Percentiles rank a stretch among this genome's conserved stretches.
phyloP scores from a whole-genome alignment of 2,113 vertebrate genomes.

The Scomber colias region DNA sequence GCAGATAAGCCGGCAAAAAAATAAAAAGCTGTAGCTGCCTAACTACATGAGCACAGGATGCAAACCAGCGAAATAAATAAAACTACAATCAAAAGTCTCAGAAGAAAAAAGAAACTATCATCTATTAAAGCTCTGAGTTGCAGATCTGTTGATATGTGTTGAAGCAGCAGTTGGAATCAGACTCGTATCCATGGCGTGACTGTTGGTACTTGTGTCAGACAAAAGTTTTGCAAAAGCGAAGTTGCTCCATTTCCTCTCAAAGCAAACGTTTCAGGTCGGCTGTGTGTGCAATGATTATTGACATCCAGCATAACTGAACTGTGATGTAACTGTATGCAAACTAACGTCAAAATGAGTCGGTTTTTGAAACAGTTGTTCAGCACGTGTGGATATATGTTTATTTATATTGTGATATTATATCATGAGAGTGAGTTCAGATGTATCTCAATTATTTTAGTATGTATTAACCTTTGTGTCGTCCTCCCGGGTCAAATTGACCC shows the following conservation, averaged over 20 bases:
- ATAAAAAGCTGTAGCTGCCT: slow-evolving; percentile 41
- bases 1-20: not conserved
- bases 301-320: too few relatives aligned
- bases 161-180: slow-evolving; percentile 13
- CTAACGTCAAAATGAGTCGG: too few relatives aligned
- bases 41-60: slow-evolving; percentile 25
- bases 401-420: not conserved
- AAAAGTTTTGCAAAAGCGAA: not conserved
- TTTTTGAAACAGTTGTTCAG: too few relatives aligned
- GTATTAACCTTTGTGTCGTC: too few relatives aligned
- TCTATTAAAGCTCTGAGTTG: not conserved
- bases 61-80: not conserved
- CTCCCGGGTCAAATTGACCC: too few relatives aligned
- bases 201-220: not conserved
- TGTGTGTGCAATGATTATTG: too few relatives aligned
- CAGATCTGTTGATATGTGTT: not conserved
- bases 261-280: not conserved
- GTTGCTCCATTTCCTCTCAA: not conserved
- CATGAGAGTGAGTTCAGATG: too few relatives aligned
- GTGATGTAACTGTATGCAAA: too few relatives aligned
- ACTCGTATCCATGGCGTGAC: slow-evolving; percentile 20
- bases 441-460: too few relatives aligned
- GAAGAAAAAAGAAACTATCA: not conserved
- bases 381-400: not conserved
- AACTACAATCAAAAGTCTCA: not conserved